A percentile compares a stretch with the other conserved stretches of the same genome.
Conservation (phyloP, 1,140 invertebrate species). For the Neuroterus valhalla region DNA sequence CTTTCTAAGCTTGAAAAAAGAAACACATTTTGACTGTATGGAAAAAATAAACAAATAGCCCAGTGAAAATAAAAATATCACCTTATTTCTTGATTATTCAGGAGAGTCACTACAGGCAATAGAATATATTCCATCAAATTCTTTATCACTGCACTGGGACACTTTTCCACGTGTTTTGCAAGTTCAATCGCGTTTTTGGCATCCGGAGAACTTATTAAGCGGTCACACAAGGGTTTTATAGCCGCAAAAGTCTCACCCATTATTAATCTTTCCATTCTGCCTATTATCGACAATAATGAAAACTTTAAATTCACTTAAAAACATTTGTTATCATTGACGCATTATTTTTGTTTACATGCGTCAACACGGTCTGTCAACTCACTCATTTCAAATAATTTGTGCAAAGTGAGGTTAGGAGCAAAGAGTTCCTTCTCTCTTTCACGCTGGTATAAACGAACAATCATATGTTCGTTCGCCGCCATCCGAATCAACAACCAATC, state of each 20-base stretch:
- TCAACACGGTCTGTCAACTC: neutral
- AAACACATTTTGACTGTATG: neutral
- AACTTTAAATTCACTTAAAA: neutral
- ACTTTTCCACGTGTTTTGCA: conserved; percentile 54
- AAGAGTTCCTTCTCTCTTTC: neutral
- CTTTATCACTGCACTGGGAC: conserved; percentile 70
- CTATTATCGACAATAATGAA: neutral
- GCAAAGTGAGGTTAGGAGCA: neutral
- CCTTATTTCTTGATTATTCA: conserved; percentile 70
- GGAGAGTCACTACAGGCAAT: conserved; percentile 73
- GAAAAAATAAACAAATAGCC: neutral
- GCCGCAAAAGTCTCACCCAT: neutral
- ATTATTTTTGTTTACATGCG: neutral
- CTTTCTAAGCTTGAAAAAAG: too few relatives aligned
- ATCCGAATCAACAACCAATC: neutral
- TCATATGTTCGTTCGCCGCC: neutral
- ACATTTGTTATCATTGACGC: neutral
- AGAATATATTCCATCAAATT: conserved; percentile 75
- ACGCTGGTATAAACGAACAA: too few relatives aligned
- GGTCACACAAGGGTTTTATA: conserved; percentile 76
- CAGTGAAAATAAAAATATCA: conserved; percentile 55
- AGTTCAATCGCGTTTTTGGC: conserved; percentile 63
- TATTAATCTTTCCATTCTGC: neutral
- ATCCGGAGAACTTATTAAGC: conserved; percentile 70
- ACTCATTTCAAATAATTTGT: neutral